Base-by-base conservation (phyloP, 2,888 invertebrate species). In the Doris montereyensis region DNA sequence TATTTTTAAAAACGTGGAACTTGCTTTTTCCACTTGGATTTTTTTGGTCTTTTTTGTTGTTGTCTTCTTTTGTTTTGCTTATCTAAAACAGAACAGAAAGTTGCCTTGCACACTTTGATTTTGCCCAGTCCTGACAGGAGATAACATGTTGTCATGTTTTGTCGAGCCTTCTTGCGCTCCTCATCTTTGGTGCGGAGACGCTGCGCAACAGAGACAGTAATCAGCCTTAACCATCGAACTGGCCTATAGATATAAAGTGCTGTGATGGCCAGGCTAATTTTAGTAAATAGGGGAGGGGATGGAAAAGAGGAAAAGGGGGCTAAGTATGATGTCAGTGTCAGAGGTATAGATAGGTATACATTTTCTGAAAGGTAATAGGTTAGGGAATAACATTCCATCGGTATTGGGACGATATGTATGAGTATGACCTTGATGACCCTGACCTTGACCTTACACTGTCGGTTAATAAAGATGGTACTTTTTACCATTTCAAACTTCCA, bases 61-160 rank as follows among this genome's bases (percentile, higher is more conserved):
- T n/a, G n/a, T n/a, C n/a, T n/a, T n/a, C 79, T 34, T 70, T 67
- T 81, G 81, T 65, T 30, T 30, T 41, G 65, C n/a, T n/a, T n/a
- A n/a, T n/a, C n/a, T n/a, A n/a, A n/a, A n/a, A n/a, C n/a, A n/a
- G n/a, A n/a, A n/a, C n/a, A n/a, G n/a, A n/a, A n/a, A n/a, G n/a
- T n/a, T n/a, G n/a, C n/a, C n/a, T n/a, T n/a, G n/a, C n/a, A n/a
- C n/a, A n/a, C n/a, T n/a, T n/a, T n/a, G n/a, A n/a, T n/a, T n/a
- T n/a, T n/a, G n/a, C n/a, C n/a, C n/a, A n/a, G n/a, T n/a, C n/a
- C n/a, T n/a, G n/a, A n/a, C n/a, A n/a, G n/a, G n/a, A n/a, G n/a
- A n/a, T n/a, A n/a, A n/a, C n/a, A n/a, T n/a, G n/a, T n/a, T n/a
- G n/a, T n/a, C n/a, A n/a, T n/a, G n/a, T n/a, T n/a, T n/a, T n/a